A percentile compares a stretch with the other conserved stretches of the same genome.
Evolutionary conservation across 2,888 invertebrate species (phyloP).

Genomic region (Oasisia sp.): DNA sequence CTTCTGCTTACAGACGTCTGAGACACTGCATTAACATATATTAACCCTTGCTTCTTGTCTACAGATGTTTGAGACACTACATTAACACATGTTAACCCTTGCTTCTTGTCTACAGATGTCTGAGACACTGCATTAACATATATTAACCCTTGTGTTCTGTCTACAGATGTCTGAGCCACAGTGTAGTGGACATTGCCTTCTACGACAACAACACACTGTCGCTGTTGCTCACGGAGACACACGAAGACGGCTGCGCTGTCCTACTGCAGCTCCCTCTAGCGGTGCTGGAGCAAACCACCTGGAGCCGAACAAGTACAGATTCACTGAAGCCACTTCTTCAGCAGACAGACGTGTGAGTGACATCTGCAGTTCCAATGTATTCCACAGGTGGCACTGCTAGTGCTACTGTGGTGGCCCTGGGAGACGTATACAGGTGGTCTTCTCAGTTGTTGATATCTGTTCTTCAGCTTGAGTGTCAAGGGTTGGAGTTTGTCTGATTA

Average conservation of each 20-base stretch:
- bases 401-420: slow-evolving; percentile 10
- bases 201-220: slow-evolving; percentile 62
- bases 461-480: too few relatives aligned
- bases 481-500: too few relatives aligned
- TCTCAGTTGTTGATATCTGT: too few relatives aligned
- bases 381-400: background rate
- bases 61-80: slow-evolving; percentile 37
- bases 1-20: too few relatives aligned
- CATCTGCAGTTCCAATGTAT: background rate
- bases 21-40: too few relatives aligned
- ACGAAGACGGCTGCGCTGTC: slow-evolving; percentile 50
- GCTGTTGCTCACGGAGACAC: slow-evolving; percentile 58
- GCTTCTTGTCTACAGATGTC: too few relatives aligned
- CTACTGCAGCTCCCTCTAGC: slow-evolving; percentile 57
- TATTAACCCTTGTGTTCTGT: too few relatives aligned
- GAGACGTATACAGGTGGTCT: background rate
- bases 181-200: slow-evolving; percentile 58
- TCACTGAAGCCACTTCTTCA: slow-evolving; percentile 31
- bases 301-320: slow-evolving; percentile 33
- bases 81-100: slow-evolving; percentile 39
- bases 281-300: slow-evolving; percentile 35
- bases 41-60: too few relatives aligned
- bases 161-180: slow-evolving; percentile 47
- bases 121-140: too few relatives aligned
- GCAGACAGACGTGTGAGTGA: slow-evolving; percentile 27